These are phyloP conservation scores for Charanyca ferruginea DNA, from an alignment of 2,888 invertebrate species.

Conservation along the genomic window DNA sequence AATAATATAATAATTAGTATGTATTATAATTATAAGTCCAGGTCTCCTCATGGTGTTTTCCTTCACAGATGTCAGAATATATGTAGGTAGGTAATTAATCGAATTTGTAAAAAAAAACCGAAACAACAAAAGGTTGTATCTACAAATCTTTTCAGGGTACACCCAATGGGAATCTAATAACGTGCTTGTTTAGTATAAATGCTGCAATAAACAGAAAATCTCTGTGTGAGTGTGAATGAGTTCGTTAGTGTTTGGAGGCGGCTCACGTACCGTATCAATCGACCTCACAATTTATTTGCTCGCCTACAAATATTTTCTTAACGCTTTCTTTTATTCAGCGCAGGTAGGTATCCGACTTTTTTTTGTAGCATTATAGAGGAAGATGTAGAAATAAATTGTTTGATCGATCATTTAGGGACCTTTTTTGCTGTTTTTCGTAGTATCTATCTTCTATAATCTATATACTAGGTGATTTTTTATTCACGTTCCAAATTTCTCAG, in stretches of 20 bases:
- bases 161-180: conserved; percentile 32
- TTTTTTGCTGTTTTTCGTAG: no score
- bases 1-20: no score
- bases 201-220: conserved; percentile 31
- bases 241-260: conserved; percentile 66
- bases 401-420: background rate
- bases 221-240: conserved; percentile 50
- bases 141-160: background rate
- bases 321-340: conserved; percentile 50
- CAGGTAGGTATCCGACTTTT: conserved; percentile 44
- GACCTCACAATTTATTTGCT: conserved; percentile 64
- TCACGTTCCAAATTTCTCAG: no score
- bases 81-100: no score
- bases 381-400: conserved; percentile 37
- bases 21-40: no score
- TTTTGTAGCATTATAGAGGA: conserved; percentile 13
- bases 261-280: conserved; percentile 71
- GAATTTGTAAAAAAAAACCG: background rate
- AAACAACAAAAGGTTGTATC: background rate
- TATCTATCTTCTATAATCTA: no score
- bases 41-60: no score
- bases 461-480: no score
- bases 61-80: no score
- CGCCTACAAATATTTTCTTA: conserved; percentile 58
- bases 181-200: conserved; percentile 24